Conservation (phyloP, 2,888 invertebrate genomes). For the Melinaea marsaeus region DNA sequence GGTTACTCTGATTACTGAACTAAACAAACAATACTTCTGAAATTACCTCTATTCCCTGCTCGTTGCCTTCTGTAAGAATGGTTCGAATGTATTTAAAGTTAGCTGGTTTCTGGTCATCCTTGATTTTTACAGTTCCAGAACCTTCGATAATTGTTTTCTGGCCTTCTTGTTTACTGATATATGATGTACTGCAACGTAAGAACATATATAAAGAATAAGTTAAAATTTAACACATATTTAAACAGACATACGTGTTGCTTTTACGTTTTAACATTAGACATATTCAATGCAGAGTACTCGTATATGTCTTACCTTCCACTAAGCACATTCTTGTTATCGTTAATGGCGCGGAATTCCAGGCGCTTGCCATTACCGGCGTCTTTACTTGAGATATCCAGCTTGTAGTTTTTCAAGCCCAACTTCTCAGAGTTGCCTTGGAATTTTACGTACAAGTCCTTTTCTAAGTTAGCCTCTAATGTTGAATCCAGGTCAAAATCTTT, state of each 20-base stretch:
- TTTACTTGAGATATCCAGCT: slow-evolving; percentile 80
- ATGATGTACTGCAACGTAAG: slow-evolving; percentile 75
- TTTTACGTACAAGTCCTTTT: slow-evolving; percentile 81
- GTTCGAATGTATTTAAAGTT: slow-evolving; percentile 86
- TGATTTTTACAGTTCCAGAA: slow-evolving; percentile 83
- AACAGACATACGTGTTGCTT: too few species aligned
- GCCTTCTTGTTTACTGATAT: slow-evolving; percentile 83
- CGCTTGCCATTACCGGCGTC: slow-evolving; percentile 78
- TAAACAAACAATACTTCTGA: not conserved
- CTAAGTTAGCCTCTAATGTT: slow-evolving; percentile 74
- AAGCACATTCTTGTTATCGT: slow-evolving; percentile 81
- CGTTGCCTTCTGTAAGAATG: slow-evolving; percentile 80
- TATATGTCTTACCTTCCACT: slow-evolving; percentile 79
- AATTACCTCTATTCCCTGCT: slow-evolving; percentile 80
- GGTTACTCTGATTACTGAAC: too few species aligned
- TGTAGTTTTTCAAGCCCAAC: slow-evolving; percentile 80
- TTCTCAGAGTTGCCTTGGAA: slow-evolving; percentile 80
- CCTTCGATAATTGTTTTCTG: slow-evolving; percentile 86
- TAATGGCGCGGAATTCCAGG: slow-evolving; percentile 80
- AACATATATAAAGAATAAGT: not conserved
- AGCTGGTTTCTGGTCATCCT: slow-evolving; percentile 81
- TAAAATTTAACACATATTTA: too few species aligned
- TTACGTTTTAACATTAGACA: too few species aligned
- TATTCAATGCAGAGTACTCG: too few species aligned
- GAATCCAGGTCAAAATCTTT: slow-evolving; percentile 75